phyloP scores from a whole-genome alignment of 2,888 invertebrate genomes.

The Pteria penguin region DNA sequence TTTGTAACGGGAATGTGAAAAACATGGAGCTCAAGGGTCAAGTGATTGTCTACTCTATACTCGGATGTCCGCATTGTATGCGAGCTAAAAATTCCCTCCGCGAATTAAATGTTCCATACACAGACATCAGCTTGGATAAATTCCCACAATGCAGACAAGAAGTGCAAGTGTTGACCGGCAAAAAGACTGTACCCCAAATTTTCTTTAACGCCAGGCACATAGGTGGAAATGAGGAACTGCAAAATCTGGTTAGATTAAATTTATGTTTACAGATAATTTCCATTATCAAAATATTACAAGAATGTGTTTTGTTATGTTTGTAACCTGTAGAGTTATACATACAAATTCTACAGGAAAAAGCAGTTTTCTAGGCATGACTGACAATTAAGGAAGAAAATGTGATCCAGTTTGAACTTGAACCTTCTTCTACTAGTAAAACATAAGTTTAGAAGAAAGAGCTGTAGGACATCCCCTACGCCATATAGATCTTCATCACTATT shows the following conservation, averaged over 20 bases:
- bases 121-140: slow-evolving; percentile 77
- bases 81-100: slow-evolving; percentile 73
- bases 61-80: slow-evolving; percentile 79
- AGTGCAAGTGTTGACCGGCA: slow-evolving; percentile 70
- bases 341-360: too few species aligned
- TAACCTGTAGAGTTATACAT: too few species aligned
- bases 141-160: slow-evolving; percentile 76
- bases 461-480: too few species aligned
- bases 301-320: too few species aligned
- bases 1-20: not conserved
- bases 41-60: slow-evolving; percentile 78
- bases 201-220: slow-evolving; percentile 79
- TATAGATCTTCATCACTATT: too few species aligned
- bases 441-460: too few species aligned
- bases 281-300: too few species aligned
- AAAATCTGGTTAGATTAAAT: slow-evolving; percentile 77
- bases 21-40: slow-evolving; percentile 72
- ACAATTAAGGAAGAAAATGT: too few species aligned
- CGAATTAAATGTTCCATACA: slow-evolving; percentile 74
- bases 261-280: too few species aligned
- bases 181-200: slow-evolving; percentile 79
- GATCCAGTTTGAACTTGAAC: too few species aligned
- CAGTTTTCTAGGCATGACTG: too few species aligned
- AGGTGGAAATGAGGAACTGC: slow-evolving; percentile 78
- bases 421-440: too few species aligned